Base-by-base conservation (phyloP, 2,888 invertebrate genomes). In the Ferrisia virgata region DNA sequence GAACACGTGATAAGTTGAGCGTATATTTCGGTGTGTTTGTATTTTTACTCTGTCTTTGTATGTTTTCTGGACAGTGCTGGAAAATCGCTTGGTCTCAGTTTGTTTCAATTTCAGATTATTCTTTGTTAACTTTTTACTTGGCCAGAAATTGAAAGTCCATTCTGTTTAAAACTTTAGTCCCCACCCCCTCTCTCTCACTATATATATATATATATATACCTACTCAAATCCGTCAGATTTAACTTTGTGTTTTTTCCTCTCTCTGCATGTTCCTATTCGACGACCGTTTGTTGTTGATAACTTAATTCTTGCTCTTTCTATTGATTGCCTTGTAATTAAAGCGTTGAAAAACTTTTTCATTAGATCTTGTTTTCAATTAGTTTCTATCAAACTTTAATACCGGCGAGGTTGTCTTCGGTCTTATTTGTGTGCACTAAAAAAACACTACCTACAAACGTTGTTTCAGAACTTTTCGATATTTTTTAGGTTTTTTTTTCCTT, bases 311-410 rank as follows among this genome's bases (percentile, higher is more conserved):
- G 33, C 72, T 72, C 33, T 18, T 72, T 72, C 72, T 72, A 31
- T 72, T 72, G 72, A 72, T 72, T 72, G 72, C 33, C 72, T 72
- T 72, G 72, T 72, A 72, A 72, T 72, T 72, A 36, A 72, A 72
- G 33, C n/a, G 72, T 72, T 72, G n/a, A 72, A 72, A 72, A 72
- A 72, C 72, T 72, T 72, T 72, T 72, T 72, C 72, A 72, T 72
- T 72, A 72, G 72, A 72, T 72, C 72, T 72, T 72, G 72, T 72
- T 72, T 72, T 72, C 72, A 72, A 72, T 72, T 72, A 72, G 72
- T 72, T 72, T 72, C 33, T 72, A 72, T 72, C 72, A 33, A 72
- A 72, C 33, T 72, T 72, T 72, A 33, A 33, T 72, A 72, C 72
- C 28, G 72, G 72, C 72, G 9, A 25, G 64, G 31, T 64, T 28